phyloP scores from a whole-genome alignment of 2,113 vertebrate species.

The Eubucco bourcierii region DNA sequence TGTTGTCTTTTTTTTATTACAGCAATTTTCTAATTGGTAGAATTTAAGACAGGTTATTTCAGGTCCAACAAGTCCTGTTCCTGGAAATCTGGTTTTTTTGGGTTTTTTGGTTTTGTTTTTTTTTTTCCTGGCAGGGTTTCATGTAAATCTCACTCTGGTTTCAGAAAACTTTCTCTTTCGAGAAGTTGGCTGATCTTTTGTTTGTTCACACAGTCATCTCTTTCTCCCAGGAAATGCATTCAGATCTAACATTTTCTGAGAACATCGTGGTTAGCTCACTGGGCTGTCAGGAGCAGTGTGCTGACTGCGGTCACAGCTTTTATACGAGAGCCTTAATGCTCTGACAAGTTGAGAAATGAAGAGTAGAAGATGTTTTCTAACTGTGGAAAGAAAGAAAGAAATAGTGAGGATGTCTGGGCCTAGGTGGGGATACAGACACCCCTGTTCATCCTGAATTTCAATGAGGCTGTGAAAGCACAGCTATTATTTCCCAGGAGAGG shows the following conservation, averaged over 20 bases:
- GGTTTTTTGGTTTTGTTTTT: too few species aligned
- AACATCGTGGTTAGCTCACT: slow-evolving; percentile 9
- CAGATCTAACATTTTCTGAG: background rate
- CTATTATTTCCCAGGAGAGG: slow-evolving; percentile 7
- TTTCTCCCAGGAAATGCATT: background rate
- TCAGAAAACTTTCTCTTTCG: slow-evolving; percentile 3
- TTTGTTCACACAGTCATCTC: background rate
- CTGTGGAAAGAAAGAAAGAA: background rate
- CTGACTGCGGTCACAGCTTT: background rate
- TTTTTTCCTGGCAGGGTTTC: background rate
- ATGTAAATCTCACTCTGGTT: background rate
- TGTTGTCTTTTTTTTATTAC: background rate
- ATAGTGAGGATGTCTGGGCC: background rate
- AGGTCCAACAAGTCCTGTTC: background rate
- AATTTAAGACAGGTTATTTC: background rate
- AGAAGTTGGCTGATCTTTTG: background rate
- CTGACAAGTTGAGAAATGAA: background rate
- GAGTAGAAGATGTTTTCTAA: background rate
- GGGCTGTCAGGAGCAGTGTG: background rate
- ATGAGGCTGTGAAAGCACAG: background rate
- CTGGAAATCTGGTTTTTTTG: background rate
- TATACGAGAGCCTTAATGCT: background rate
- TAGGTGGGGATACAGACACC: background rate
- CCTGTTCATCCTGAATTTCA: background rate
- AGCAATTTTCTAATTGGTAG: background rate